phyloP scores from a whole-genome alignment of 2,888 invertebrate genomes.

The Chrysotoxum bicinctum region DNA sequence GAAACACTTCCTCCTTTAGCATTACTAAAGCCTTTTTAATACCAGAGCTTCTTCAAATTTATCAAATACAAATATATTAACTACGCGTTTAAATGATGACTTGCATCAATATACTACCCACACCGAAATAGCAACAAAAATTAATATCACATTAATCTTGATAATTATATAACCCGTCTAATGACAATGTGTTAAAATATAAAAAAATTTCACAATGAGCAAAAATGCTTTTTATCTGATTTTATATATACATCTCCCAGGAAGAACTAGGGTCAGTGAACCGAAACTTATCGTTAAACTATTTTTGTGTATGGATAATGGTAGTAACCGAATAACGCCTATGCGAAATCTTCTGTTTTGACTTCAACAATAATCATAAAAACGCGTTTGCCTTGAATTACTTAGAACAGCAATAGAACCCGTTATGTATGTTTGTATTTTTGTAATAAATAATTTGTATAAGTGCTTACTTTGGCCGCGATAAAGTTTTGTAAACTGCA shows the following conservation, averaged over 20 bases:
- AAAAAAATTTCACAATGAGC: conserved; percentile 9
- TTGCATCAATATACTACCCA: not conserved
- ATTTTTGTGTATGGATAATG: conserved; percentile 24
- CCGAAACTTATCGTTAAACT: conserved; percentile 14
- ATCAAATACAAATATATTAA: not conserved
- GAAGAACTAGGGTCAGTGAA: conserved; percentile 48
- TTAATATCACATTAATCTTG: not conserved
- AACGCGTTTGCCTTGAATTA: conserved; percentile 22
- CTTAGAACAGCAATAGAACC: conserved; percentile 31
- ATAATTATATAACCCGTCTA: conserved; percentile 54
- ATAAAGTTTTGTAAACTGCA: conserved; percentile 60
- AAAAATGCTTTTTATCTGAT: conserved; percentile 20
- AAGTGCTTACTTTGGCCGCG: conserved; percentile 59
- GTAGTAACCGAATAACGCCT: not conserved
- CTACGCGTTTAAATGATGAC: not conserved
- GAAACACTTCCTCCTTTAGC: not conserved
- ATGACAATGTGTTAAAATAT: not conserved
- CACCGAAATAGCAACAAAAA: not conserved
- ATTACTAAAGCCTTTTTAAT: not conserved
- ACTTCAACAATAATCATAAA: conserved; percentile 18
- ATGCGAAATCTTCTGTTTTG: not conserved
- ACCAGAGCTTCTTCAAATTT: not conserved
- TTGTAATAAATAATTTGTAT: not conserved
- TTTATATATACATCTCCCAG: not conserved
- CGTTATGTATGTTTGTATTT: conserved; percentile 34